Conservation (phyloP, 1,140 invertebrate genomes). For the Proales similis region DNA sequence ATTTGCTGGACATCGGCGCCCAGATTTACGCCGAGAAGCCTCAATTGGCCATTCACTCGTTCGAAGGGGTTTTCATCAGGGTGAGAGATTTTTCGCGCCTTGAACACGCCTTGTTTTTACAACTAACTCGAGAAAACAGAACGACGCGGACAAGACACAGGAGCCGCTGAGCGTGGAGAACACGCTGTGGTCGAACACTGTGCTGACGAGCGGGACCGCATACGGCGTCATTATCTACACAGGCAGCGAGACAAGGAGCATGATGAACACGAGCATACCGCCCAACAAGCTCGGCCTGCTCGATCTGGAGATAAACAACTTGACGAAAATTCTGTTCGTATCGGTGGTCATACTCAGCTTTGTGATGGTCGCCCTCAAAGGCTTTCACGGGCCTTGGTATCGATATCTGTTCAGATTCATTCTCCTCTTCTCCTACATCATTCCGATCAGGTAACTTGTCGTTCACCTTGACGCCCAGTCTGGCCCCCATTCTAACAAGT, state of each 20-base stretch:
- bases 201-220: constrained; percentile 82
- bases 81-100: constrained; percentile 51
- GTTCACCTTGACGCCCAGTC: constrained; percentile 3
- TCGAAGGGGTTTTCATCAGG: constrained; percentile 85
- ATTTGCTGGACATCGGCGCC: constrained; percentile 38
- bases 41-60: constrained; percentile 92
- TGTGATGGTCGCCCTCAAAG: constrained; percentile 87
- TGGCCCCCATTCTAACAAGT: constrained; percentile 55
- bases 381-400: constrained; percentile 88
- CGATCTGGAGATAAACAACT: constrained; percentile 87
- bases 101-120: background rate
- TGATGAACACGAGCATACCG: constrained; percentile 96
- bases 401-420: constrained; percentile 91
- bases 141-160: constrained; percentile 54
- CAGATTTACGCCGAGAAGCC: constrained; percentile 87
- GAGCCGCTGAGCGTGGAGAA: constrained; percentile 88
- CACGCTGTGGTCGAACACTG: constrained; percentile 95
- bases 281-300: constrained; percentile 86
- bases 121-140: background rate
- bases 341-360: constrained; percentile 82
- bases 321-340: constrained; percentile 88
- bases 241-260: constrained; percentile 83
- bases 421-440: constrained; percentile 95
- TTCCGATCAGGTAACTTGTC: constrained; percentile 81
- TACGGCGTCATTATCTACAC: constrained; percentile 94